Evolutionary conservation across 2,888 invertebrate species (phyloP), one percentile per base, ranked within the genome.

Genomic region (Diabrotica balteata): DNA sequence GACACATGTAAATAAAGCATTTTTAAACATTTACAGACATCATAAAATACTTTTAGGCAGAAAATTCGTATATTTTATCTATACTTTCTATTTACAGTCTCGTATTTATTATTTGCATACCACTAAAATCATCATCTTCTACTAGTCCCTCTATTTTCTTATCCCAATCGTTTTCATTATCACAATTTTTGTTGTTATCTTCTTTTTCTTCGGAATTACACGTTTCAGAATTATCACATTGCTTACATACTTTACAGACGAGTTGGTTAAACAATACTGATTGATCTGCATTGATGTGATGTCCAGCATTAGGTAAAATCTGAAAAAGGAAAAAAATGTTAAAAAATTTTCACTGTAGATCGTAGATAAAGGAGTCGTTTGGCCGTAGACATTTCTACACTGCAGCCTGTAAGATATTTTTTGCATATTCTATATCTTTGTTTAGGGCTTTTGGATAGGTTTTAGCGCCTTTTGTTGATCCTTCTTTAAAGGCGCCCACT

Each of bases 201-300:
- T 54, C 55, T 43, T 46, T 32, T 22, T 32, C 22, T 8, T 63
- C 57, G 7, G 44, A 10, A 10, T 17, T 22, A 32, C 44, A 45
- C 9, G n/a, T n/a, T 32, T 45, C 22, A 17, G 46, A 45, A 46
- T 51, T 11, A 59, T 69, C 69, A 11, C 59, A 45, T 7, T 59
- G 32, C 43, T 70, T 43, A 42, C 94, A 94, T 52, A 93, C 90
- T 74, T 92, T 91, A 42, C 88, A 80, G 0, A 97, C 93, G 73
- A 90, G 88, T 76, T 90, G 88, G 85, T 98, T 97, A 83, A 98
- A 98, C 43, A 88, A 85, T 1, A 93, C 92, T 52, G 94, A 90
- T 80, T 92, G 93, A 82, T 98, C 98, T 0, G 97, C 93, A 84
- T 97, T 97, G 4, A 98, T 92, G 84, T 98, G 97, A 84, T 98